Conservation (phyloP, 2,113 vertebrate species). For the Cinclus mexicanus region DNA sequence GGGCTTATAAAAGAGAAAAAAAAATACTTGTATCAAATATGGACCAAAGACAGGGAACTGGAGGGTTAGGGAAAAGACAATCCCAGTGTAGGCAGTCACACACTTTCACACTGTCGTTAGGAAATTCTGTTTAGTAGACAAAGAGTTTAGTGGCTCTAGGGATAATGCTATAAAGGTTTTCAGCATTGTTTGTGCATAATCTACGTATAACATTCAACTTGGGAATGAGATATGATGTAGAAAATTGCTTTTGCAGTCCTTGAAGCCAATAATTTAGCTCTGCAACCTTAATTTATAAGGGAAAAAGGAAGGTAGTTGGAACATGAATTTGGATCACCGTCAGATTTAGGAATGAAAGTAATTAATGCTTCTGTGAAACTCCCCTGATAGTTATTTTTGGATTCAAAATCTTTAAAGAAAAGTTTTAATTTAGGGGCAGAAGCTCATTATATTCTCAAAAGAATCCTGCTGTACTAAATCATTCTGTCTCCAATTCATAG, state of each 20-base stretch:
- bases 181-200: conserved; percentile 64
- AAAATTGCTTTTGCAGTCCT: conserved; percentile 64
- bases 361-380: conserved; percentile 69
- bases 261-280: conserved; percentile 67
- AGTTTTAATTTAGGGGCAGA: conserved; percentile 67
- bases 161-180: conserved; percentile 15
- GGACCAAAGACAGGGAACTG: not conserved
- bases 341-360: conserved; percentile 68
- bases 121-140: conserved; percentile 40
- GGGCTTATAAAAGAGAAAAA: not conserved
- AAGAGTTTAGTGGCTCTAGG: conserved; percentile 40
- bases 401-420: conserved; percentile 68
- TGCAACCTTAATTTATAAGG: conserved; percentile 67
- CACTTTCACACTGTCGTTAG: not conserved
- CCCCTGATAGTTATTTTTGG: conserved; percentile 66
- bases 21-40: not conserved
- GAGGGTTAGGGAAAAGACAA: not conserved
- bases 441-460: conserved; percentile 63
- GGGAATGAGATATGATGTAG: conserved; percentile 66
- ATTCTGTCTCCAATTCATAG: conserved; percentile 28
- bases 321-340: conserved; percentile 63
- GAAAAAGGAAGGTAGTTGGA: conserved; percentile 56
- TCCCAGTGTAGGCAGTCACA: not conserved
- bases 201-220: conserved; percentile 47
- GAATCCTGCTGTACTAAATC: conserved; percentile 41